Base-by-base conservation (phyloP, 2,797 vertebrate genomes). In the Pseudochirops cupreus region DNA sequence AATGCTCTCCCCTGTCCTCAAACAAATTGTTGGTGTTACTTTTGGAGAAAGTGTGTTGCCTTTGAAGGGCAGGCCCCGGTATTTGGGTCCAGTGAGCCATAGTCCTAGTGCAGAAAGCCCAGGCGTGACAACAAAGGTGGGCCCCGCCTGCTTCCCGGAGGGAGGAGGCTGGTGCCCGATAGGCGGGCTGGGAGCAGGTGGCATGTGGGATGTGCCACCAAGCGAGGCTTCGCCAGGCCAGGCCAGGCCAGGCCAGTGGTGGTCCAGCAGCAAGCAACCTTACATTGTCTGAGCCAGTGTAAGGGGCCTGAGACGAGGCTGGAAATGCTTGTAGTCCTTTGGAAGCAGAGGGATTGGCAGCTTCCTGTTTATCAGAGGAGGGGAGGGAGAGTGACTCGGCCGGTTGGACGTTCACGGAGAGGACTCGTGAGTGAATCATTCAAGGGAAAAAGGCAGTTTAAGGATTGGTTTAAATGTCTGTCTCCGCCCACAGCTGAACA, bases 341-440 rank as follows among this genome's bases (percentile, higher is more conserved):
- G 59, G 59, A 62, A 62, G 31, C 29, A 74, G 67, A 0, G 6
- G 21, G 67, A 39, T 39, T 9, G n/a, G 57, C 28, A 57, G 58
- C 21, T 93, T 96, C 95, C 5, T 91, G 93, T 95, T 96, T 82
- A 58, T 82, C 67, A 90, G 21, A 50, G 67, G 50, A 62, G 26
- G 7, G 90, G 28, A 92, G 50, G 33, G 56, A 87, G 58, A 14
- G 50, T 31, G 52, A 16, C 50, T 18, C 74, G 24, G 29, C 82
- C 52, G 58, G 90, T 93, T 93, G 12, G 57, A 53, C 50, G n/a
- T 54, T 94, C 53, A 46, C 5, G 26, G 33, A 95, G 93, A 89
- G 26, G 53, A 52, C 59, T 87, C 53, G 67, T 50, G 31, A 29
- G 57, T 87, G 1, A 31, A 54, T 92, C n/a, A 91, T 55, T 55